Evolutionary conservation across 2,797 vertebrate species (phyloP).

Genomic region (Apogon hyalosoma): DNA sequence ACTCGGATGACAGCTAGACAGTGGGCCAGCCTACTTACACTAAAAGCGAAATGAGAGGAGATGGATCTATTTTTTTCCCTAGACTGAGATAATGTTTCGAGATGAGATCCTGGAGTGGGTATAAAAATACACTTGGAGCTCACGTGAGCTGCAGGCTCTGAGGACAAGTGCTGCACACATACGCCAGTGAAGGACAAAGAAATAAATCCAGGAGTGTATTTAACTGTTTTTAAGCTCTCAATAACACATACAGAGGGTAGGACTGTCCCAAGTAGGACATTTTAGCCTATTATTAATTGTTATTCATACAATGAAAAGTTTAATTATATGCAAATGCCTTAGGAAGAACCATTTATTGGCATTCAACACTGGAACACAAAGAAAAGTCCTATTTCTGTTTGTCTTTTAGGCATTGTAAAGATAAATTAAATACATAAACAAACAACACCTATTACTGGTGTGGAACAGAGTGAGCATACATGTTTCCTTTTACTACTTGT

Average conservation of each 20-base stretch:
- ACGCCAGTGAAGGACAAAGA: slow-evolving; percentile 1
- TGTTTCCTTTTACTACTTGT: too few species aligned
- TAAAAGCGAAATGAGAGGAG: slow-evolving; percentile 31
- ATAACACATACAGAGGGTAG: background rate
- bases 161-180: slow-evolving; percentile 25
- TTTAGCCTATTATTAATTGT: too few species aligned
- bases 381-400: too few species aligned
- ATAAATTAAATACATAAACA: too few species aligned
- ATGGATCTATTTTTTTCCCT: slow-evolving; percentile 7
- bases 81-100: slow-evolving; percentile 42
- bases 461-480: too few species aligned
- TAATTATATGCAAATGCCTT: too few species aligned
- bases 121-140: slow-evolving; percentile 43
- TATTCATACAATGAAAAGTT: too few species aligned
- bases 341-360: too few species aligned
- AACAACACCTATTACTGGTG: too few species aligned
- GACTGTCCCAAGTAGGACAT: too few species aligned
- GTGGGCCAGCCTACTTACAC: slow-evolving; percentile 20
- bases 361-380: too few species aligned
- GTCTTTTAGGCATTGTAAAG: too few species aligned
- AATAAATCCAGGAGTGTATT: slow-evolving; percentile 1
- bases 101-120: slow-evolving; percentile 38
- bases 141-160: slow-evolving; percentile 32
- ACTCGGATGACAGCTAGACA: slow-evolving; percentile 37
- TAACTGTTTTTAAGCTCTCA: background rate